A percentile compares a stretch with the other conserved stretches of the same genome.
Conservation (phyloP, 1,140 invertebrate genomes). For the Drosophila chauvacae region DNA sequence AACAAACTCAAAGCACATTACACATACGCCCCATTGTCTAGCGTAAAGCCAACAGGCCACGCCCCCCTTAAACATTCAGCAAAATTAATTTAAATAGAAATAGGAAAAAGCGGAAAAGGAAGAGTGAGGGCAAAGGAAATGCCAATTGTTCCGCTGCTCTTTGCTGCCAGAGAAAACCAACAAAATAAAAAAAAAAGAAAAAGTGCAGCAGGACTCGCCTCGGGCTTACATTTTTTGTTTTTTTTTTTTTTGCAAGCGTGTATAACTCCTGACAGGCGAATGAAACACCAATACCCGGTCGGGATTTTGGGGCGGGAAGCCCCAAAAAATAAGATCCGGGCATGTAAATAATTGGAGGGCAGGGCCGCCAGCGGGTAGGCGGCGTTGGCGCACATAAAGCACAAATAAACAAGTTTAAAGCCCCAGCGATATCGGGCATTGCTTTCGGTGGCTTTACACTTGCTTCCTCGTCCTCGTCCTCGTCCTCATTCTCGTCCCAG, state of each 20-base stretch:
- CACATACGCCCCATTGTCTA: conserved; percentile 72
- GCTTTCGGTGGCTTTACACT: conserved; percentile 60
- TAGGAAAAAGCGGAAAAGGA: conserved; percentile 22
- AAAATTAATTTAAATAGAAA: conserved; percentile 81
- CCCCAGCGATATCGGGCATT: conserved; percentile 56
- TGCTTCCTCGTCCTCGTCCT: conserved; percentile 10
- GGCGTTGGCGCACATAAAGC: conserved; percentile 56
- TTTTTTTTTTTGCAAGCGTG: conserved; percentile 48
- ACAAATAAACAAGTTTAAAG: conserved; percentile 79
- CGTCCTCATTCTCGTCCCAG: background rate
- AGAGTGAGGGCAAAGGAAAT: conserved; percentile 42
- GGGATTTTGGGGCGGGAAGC: background rate
- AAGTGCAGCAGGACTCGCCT: conserved; percentile 57
- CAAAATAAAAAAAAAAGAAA: conserved; percentile 9
- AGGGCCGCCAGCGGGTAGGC: conserved; percentile 32
- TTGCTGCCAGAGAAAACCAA: conserved; percentile 12
- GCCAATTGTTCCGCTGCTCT: conserved; percentile 48
- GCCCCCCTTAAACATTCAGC: conserved; percentile 60
- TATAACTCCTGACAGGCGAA: conserved; percentile 64
- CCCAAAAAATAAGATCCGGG: conserved; percentile 65
- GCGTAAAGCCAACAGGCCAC: conserved; percentile 32
- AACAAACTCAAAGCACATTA: conserved; percentile 58
- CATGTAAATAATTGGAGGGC: conserved; percentile 76
- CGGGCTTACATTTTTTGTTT: background rate
- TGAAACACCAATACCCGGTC: conserved; percentile 31